These are phyloP conservation scores for Telenomus remus DNA, from an alignment of 1,140 invertebrate species.

Conservation along the genomic window DNA sequence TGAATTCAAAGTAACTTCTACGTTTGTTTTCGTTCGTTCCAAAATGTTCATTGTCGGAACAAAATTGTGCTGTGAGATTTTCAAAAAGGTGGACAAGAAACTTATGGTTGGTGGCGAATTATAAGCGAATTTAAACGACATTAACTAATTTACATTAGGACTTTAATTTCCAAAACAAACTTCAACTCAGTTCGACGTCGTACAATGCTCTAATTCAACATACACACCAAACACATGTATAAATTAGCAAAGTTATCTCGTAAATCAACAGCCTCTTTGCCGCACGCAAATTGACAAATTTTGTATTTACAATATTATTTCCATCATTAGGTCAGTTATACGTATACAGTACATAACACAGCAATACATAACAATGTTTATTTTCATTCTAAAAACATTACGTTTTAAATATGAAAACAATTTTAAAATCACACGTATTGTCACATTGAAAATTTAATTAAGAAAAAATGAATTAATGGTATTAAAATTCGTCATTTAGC, in stretches of 20 bases:
- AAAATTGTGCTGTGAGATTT: not conserved
- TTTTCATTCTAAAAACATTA: too few species aligned
- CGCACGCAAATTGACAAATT: conserved; percentile 46
- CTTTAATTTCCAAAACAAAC: conserved; percentile 49
- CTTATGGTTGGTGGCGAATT: not conserved
- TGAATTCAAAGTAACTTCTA: too few species aligned
- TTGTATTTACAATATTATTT: conserved; percentile 49
- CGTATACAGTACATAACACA: too few species aligned
- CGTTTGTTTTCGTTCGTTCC: too few species aligned
- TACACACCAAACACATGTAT: conserved; percentile 50
- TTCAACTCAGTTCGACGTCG: conserved; percentile 35
- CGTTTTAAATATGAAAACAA: too few species aligned
- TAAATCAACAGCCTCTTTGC: conserved; percentile 50
- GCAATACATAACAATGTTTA: too few species aligned
- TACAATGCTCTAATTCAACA: conserved; percentile 50
- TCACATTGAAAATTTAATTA: too few species aligned
- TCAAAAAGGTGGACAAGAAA: not conserved
- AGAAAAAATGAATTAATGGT: too few species aligned
- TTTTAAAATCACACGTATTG: conserved; percentile 25
- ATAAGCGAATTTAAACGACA: conserved; percentile 27
- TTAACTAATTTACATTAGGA: conserved; percentile 42
- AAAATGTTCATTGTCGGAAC: not conserved
- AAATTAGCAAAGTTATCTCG: conserved; percentile 53
- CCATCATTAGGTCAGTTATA: conserved; percentile 29
- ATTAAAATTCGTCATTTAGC: too few species aligned